phyloP scores from a whole-genome alignment of 2,888 invertebrate species.

The Phalangium opilio region DNA sequence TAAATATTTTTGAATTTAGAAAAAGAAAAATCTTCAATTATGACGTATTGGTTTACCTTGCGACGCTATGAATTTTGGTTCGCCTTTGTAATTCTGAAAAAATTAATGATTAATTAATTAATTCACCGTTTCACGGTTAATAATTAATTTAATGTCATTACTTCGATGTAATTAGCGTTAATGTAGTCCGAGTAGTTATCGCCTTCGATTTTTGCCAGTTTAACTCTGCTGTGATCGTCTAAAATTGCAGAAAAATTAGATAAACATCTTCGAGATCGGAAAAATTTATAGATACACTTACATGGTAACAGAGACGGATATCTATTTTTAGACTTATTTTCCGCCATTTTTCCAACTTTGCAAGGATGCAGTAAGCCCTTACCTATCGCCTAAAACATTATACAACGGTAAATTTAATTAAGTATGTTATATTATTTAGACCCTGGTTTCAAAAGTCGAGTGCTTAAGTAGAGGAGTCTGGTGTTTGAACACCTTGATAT shows the following conservation, averaged over 20 bases:
- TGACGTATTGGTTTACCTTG: no score
- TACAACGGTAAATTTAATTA: no score
- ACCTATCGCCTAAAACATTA: background rate
- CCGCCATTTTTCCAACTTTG: slow-evolving; percentile 2
- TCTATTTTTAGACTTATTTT: slow-evolving; percentile 10
- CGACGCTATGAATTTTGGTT: slow-evolving; percentile 8
- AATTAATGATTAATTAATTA: background rate
- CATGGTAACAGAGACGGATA: slow-evolving; percentile 11
- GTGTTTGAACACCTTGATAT: no score
- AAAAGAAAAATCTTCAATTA: no score
- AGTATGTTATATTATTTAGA: no score
- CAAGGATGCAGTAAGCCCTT: slow-evolving; percentile 10
- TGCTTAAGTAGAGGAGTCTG: no score
- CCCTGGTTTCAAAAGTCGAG: no score
- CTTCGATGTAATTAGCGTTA: slow-evolving; percentile 11
- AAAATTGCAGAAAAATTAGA: slow-evolving; percentile 1
- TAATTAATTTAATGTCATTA: slow-evolving; percentile 3
- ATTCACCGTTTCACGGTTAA: background rate
- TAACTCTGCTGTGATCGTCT: slow-evolving; percentile 11
- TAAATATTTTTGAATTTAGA: background rate
- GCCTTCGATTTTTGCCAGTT: background rate
- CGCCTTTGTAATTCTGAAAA: slow-evolving; percentile 7
- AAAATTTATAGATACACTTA: slow-evolving; percentile 2
- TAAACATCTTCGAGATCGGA: background rate
- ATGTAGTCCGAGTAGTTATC: slow-evolving; percentile 6